A percentile compares a stretch with the other conserved stretches of the same genome.
Conservation (phyloP, 2,888 invertebrate genomes). For the Platycheirus rosarum region DNA sequence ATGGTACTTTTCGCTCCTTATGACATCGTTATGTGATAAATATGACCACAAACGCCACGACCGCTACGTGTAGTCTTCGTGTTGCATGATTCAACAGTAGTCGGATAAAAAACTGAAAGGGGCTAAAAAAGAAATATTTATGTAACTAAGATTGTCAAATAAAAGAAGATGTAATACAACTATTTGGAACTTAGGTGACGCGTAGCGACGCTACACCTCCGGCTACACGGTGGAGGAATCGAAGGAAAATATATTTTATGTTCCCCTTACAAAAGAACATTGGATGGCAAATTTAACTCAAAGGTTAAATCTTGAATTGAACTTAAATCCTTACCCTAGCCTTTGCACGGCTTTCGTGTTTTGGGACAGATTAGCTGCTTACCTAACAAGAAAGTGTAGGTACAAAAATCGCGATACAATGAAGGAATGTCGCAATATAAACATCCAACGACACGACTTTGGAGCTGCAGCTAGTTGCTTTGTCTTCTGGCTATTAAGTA, state of each 20-base stretch:
- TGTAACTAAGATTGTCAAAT: no score
- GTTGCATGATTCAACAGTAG: slow-evolving; percentile 56
- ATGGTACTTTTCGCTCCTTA: slow-evolving; percentile 68
- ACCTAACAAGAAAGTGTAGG: slow-evolving; percentile 38
- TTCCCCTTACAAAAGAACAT: slow-evolving; percentile 70
- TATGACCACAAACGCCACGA: slow-evolving; percentile 70
- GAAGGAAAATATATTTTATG: slow-evolving; percentile 71
- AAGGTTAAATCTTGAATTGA: slow-evolving; percentile 65
- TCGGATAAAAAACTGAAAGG: slow-evolving; percentile 25
- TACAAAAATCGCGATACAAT: slow-evolving; percentile 58
- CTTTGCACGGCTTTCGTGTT: slow-evolving; percentile 22
- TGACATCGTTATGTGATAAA: slow-evolving; percentile 73
- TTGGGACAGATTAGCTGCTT: background rate
- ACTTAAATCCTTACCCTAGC: slow-evolving; percentile 48
- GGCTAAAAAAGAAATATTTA: slow-evolving; percentile 10
- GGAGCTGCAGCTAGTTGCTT: no score
- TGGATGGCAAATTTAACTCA: slow-evolving; percentile 70
- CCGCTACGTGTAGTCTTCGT: slow-evolving; percentile 64
- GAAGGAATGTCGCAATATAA: slow-evolving; percentile 60
- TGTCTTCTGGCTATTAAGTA: slow-evolving; percentile 40
- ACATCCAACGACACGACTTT: slow-evolving; percentile 2
- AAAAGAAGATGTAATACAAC: slow-evolving; percentile 21
- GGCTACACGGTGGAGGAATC: slow-evolving; percentile 46
- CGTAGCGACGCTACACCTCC: slow-evolving; percentile 12
- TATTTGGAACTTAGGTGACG: slow-evolving; percentile 15